A percentile compares a stretch with the other conserved stretches of the same genome.
phyloP scores from a whole-genome alignment of 2,113 vertebrate species.

The Catharus minimus region DNA sequence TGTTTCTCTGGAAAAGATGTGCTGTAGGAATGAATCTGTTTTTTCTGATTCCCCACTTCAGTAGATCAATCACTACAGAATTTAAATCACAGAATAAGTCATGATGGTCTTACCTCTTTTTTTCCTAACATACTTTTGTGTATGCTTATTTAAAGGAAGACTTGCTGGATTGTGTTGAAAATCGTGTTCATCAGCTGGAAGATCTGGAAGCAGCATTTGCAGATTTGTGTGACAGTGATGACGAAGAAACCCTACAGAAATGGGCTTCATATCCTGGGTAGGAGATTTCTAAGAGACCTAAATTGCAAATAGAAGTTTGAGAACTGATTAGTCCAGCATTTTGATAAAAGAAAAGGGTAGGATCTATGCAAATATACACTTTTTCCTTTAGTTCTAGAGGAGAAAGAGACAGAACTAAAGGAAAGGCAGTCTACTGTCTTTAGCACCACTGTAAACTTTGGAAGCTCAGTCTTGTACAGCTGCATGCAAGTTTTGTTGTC shows the following conservation, averaged over 20 bases:
- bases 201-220: conserved; percentile 92
- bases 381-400: background rate
- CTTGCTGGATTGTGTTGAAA: conserved; percentile 87
- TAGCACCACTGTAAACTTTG: background rate
- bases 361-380: background rate
- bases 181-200: conserved; percentile 87
- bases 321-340: background rate
- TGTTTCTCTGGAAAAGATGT: background rate
- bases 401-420: background rate
- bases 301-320: background rate
- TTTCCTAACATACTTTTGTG: background rate
- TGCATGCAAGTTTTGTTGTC: background rate
- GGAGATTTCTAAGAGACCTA: background rate
- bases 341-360: background rate
- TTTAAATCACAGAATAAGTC: background rate
- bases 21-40: background rate
- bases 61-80: background rate
- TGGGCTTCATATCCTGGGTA: conserved; percentile 86
- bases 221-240: conserved; percentile 89
- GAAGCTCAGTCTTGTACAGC: background rate
- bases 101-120: background rate
- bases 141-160: conserved; percentile 67
- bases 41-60: background rate
- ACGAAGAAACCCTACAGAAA: conserved; percentile 81
- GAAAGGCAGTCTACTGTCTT: background rate